Conservation (phyloP, 2,113 vertebrate species). For the Pedionomus torquatus region DNA sequence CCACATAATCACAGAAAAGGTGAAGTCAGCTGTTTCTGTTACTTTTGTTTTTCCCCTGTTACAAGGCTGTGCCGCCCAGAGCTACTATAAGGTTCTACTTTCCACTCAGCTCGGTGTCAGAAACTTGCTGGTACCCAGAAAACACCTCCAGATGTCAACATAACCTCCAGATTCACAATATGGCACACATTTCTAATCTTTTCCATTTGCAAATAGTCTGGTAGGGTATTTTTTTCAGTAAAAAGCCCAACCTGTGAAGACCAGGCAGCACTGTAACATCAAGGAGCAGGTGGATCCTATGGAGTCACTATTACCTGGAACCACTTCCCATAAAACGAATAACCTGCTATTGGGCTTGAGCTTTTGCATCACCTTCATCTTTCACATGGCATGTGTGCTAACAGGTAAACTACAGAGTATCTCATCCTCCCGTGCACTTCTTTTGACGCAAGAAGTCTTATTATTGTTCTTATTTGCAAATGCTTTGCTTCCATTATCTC, state of each 20-base stretch:
- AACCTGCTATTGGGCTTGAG: background rate
- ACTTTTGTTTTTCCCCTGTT: background rate
- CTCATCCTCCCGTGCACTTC: background rate
- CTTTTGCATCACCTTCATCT: background rate
- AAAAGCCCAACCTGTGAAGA: background rate
- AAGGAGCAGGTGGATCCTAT: background rate
- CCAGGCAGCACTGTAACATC: background rate
- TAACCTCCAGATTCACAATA: background rate
- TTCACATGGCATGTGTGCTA: background rate
- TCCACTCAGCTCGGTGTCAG: background rate
- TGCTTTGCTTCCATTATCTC: background rate
- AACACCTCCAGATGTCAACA: background rate
- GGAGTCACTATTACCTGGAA: background rate
- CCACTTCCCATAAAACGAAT: background rate
- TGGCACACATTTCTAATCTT: background rate
- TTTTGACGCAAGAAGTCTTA: background rate
- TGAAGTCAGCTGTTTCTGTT: constrained; percentile 57
- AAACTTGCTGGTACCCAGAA: background rate
- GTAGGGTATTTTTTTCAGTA: background rate
- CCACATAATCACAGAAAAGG: constrained; percentile 53
- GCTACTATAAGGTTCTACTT: background rate
- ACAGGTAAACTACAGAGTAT: background rate
- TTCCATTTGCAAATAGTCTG: background rate
- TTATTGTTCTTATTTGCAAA: background rate
- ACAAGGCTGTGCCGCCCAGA: background rate